Base-by-base conservation (phyloP, 1,140 invertebrate species). In the Hyles euphorbiae region DNA sequence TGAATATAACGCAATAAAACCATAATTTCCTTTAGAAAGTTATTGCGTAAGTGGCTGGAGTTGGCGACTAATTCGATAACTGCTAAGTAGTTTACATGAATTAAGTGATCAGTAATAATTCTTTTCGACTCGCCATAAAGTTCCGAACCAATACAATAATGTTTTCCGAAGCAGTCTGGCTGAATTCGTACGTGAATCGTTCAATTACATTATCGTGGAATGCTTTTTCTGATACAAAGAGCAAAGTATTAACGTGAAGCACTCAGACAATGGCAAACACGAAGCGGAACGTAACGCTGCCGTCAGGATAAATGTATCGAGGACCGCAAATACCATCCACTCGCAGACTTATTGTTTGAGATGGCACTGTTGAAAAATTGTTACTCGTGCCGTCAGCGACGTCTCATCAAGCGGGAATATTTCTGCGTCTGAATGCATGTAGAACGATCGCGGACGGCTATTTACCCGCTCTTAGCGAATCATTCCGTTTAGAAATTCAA, bases 241-340 rank as follows among this genome's bases (percentile, higher is more conserved):
- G 72, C 60, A 63, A 70, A 71, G 65, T 74, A 79, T 78, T 79
- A 80, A 72, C 53, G 71, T 65, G 61, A 69, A 71, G 77, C 76
- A 78, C 72, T 81, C 75, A 83, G 78, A 84, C 83, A 83, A 83
- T 78, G 68, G 76, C 74, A 82, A 82, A 81, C 71, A 81, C 65
- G 70, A 76, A 63, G 61, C 68, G 61, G 67, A 82, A 78, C 68
- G 67, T 63, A 74, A 71, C 67, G 68, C 64, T 71, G 70, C 61
- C 56, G 70, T 73, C 69, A 67, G 64, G 53, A 78, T 74, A 82
- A 83, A 82, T 83, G 73, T 86, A 86, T 81, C 72, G 78, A 76
- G 70, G 64, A 72, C 70, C 69, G 70, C 77, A 85, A 81, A 81
- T 78, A 81, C 65, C 69, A 74, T 74, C 68, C 72, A 65, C 61